Conservation (phyloP, 2,797 vertebrate genomes). For the Epinephelus coioides region DNA sequence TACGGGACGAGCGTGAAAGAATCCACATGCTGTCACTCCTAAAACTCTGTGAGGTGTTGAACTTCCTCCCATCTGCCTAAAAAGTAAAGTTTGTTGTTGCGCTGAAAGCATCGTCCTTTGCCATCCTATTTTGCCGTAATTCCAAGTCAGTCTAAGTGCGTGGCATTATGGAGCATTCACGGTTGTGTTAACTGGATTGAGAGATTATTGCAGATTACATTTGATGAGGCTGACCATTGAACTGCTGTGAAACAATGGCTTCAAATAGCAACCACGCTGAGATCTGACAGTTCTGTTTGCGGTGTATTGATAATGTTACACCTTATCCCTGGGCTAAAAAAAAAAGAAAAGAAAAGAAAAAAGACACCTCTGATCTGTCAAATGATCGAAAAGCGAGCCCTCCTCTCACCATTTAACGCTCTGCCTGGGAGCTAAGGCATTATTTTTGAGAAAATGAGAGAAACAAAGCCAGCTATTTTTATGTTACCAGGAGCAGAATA, state of each 20-base stretch:
- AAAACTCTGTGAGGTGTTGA: slow-evolving; percentile 4
- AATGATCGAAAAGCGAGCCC: slow-evolving; percentile 41
- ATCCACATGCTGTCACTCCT: slow-evolving; percentile 2
- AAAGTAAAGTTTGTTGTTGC: neutral
- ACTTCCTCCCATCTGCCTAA: neutral
- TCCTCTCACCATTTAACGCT: slow-evolving; percentile 29
- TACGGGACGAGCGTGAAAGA: neutral
- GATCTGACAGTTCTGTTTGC: slow-evolving; percentile 42
- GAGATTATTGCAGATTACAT: slow-evolving; percentile 64
- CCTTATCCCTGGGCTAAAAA: slow-evolving; percentile 15
- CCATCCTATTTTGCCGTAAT: slow-evolving; percentile 9
- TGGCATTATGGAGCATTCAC: slow-evolving; percentile 28
- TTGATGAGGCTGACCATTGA: slow-evolving; percentile 30
- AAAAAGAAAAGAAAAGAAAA: slow-evolving; percentile 3
- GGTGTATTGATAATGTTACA: slow-evolving; percentile 43
- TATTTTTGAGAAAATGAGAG: slow-evolving; percentile 41
- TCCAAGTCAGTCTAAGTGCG: slow-evolving; percentile 15
- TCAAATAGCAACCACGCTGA: slow-evolving; percentile 11
- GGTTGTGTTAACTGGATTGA: slow-evolving; percentile 62
- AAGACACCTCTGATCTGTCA: slow-evolving; percentile 42
- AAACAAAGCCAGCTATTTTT: slow-evolving; percentile 52
- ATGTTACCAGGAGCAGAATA: slow-evolving; percentile 28
- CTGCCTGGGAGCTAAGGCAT: slow-evolving; percentile 46
- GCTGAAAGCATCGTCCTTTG: slow-evolving; percentile 9
- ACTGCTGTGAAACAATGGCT: slow-evolving; percentile 46